Conservation (phyloP, 1,140 invertebrate genomes). For the Aphelinus certus region DNA sequence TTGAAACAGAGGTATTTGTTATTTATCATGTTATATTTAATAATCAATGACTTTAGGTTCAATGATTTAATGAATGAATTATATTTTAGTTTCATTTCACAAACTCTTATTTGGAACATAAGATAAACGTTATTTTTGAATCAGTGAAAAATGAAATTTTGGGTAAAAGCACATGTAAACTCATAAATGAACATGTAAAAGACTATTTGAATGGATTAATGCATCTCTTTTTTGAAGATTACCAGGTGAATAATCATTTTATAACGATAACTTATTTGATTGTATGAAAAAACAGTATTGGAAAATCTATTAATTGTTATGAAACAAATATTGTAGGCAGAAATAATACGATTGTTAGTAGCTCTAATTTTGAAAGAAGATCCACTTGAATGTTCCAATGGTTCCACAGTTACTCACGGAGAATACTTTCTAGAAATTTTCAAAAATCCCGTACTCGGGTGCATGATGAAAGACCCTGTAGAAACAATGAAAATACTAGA, state of each 20-base stretch:
- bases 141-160: conserved; percentile 40
- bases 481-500: conserved; percentile 48
- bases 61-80: conserved; percentile 15
- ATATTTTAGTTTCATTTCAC: conserved; percentile 38
- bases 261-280: no score
- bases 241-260: no score
- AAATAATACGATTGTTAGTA: background rate
- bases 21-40: background rate
- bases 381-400: conserved; percentile 9
- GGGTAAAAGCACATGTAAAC: conserved; percentile 23
- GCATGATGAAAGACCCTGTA: conserved; percentile 46
- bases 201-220: conserved; percentile 50
- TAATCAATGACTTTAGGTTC: background rate
- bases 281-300: no score
- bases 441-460: conserved; percentile 48
- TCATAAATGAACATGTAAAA: conserved; percentile 28
- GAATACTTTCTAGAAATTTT: conserved; percentile 47
- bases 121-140: conserved; percentile 45
- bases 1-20: conserved; percentile 23
- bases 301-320: no score
- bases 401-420: conserved; percentile 16
- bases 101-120: conserved; percentile 33
- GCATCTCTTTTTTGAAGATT: conserved; percentile 45
- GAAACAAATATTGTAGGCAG: conserved; percentile 21
- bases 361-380: conserved; percentile 38